Evolutionary conservation across 2,113 vertebrate genomes (phyloP).

Genomic region (Romanogobio albipinnatus): DNA sequence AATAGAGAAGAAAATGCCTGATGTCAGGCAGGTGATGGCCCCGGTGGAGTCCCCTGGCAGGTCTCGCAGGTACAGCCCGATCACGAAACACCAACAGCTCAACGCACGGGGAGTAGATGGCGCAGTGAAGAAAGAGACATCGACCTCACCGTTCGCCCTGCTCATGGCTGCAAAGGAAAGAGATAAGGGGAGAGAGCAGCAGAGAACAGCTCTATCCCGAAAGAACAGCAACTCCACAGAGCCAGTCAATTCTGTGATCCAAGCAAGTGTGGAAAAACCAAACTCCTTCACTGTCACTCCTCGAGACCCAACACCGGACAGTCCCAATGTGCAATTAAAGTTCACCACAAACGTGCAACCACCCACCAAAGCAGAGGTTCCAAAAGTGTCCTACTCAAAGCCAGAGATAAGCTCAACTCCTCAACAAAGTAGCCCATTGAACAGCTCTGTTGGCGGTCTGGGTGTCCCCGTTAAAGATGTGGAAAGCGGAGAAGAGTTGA

Average conservation of each 20-base stretch:
- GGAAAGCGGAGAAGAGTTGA: conserved; percentile 62
- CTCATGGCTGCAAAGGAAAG: conserved; percentile 85
- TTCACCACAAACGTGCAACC: conserved; percentile 27
- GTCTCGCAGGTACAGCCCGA: conserved; percentile 62
- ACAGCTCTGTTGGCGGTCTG: conserved; percentile 12
- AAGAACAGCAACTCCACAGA: conserved; percentile 61
- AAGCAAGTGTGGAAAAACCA: conserved; percentile 69
- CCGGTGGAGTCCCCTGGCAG: conserved; percentile 37
- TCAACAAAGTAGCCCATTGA: conserved; percentile 38
- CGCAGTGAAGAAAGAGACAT: conserved; percentile 51
- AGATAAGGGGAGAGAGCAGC: conserved; percentile 74
- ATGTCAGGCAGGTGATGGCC: conserved; percentile 43
- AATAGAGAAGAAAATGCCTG: conserved; percentile 46
- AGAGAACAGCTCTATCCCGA: conserved; percentile 63
- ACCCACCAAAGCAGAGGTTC: conserved; percentile 36
- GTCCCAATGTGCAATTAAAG: conserved; percentile 21
- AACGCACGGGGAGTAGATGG: conserved; percentile 70
- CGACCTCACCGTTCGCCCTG: conserved; percentile 86
- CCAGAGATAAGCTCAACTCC: conserved; percentile 1
- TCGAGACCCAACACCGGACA: conserved; percentile 48
- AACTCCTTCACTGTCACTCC: conserved; percentile 80
- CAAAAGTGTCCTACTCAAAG: conserved; percentile 15
- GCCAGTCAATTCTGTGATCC: conserved; percentile 62
- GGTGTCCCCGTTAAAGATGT: conserved; percentile 55
- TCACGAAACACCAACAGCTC: conserved; percentile 70